Evolutionary conservation across 2,888 invertebrate species (phyloP).

Genomic region (Polyommatus iphigenia): DNA sequence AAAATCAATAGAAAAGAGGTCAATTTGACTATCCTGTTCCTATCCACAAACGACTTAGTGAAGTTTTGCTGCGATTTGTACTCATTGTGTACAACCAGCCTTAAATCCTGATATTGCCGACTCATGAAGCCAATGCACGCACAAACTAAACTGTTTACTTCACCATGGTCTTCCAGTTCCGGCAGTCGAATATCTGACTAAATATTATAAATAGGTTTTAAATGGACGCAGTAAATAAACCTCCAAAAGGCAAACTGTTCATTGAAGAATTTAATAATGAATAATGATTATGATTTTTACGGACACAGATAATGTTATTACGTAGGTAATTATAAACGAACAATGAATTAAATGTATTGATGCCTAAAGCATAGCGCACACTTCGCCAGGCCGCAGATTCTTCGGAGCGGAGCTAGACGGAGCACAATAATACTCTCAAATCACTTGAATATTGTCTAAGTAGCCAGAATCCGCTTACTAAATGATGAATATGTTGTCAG

Average conservation of each 20-base stretch:
- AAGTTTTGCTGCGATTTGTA: background rate
- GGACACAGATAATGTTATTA: background rate
- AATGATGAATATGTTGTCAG: too few species aligned
- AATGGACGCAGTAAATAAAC: background rate
- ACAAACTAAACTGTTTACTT: conserved; percentile 21
- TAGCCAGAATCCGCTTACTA: too few species aligned
- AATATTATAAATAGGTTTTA: conserved; percentile 15
- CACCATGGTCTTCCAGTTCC: conserved; percentile 8
- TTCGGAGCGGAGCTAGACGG: too few species aligned
- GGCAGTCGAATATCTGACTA: background rate
- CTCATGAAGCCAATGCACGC: conserved; percentile 12
- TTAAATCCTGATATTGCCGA: background rate
- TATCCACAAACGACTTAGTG: background rate
- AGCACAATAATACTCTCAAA: too few species aligned
- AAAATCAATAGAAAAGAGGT: too few species aligned
- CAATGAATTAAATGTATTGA: too few species aligned
- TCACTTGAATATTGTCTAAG: too few species aligned
- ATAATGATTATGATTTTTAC: background rate
- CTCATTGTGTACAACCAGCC: background rate
- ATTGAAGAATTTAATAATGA: background rate
- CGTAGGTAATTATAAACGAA: too few species aligned
- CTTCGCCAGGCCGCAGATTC: too few species aligned
- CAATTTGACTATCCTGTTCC: too few species aligned
- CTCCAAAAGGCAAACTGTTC: background rate
- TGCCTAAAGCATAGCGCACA: too few species aligned